These are phyloP conservation scores for Cynocephalus volans DNA, from an alignment of 2,113 vertebrate species.

Conservation along the genomic window DNA sequence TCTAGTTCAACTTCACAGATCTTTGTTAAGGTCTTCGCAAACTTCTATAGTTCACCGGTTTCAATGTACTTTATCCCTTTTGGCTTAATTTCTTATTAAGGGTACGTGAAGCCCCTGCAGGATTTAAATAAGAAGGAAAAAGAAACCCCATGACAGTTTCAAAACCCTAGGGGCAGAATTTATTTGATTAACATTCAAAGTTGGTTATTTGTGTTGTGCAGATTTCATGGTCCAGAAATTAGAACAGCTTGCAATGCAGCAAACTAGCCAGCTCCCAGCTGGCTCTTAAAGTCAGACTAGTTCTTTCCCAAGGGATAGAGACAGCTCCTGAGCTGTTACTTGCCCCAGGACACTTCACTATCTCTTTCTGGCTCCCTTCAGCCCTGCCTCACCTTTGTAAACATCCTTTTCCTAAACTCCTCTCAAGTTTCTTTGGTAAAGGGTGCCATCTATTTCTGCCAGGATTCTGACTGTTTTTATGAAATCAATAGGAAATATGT, in stretches of 20 bases:
- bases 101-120: background rate
- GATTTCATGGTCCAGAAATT: constrained; percentile 63
- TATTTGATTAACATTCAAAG: constrained; percentile 63
- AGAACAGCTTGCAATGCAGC: constrained; percentile 32
- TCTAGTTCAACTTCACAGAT: background rate
- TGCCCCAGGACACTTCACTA: background rate
- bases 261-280: background rate
- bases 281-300: background rate
- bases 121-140: constrained; percentile 64
- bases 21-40: background rate
- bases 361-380: background rate
- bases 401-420: background rate
- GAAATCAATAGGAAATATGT: background rate
- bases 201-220: constrained; percentile 61
- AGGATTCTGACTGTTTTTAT: constrained; percentile 34
- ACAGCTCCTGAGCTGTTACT: background rate
- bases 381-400: background rate
- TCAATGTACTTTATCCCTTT: background rate
- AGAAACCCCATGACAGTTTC: constrained; percentile 60
- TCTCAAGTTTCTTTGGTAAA: background rate
- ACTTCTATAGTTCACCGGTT: background rate
- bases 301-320: background rate
- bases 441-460: background rate
- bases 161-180: constrained; percentile 55
- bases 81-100: constrained; percentile 45